Conservation (phyloP, 2,113 vertebrate species). For the Tupaia chinensis region DNA sequence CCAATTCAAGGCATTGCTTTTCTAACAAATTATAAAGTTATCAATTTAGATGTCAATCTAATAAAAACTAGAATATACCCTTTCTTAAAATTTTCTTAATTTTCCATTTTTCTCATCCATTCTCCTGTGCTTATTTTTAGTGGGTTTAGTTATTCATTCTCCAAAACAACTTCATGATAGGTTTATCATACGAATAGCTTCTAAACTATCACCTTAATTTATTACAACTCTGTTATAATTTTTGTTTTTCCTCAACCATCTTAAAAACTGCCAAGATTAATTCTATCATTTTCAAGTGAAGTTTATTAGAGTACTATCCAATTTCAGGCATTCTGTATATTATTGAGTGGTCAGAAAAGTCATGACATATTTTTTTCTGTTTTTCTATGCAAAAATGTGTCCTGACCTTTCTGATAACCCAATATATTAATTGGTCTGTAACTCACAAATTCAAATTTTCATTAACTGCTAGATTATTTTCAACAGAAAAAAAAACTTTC, state of each 20-base stretch:
- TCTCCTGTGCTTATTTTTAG: not conserved
- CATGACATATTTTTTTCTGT: no score
- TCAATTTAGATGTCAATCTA: not conserved
- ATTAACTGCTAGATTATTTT: constrained; percentile 10
- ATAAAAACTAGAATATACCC: not conserved
- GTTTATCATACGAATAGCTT: not conserved
- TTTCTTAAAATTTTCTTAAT: not conserved
- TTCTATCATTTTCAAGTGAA: not conserved
- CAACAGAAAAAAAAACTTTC: not conserved
- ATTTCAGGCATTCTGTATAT: not conserved
- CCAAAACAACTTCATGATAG: not conserved
- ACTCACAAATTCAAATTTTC: not conserved
- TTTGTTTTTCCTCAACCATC: constrained; percentile 3
- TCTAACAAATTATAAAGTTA: not conserved
- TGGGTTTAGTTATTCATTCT: not conserved
- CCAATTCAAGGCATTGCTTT: not conserved
- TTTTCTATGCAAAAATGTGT: no score
- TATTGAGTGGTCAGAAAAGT: not conserved
- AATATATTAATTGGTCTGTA: not conserved
- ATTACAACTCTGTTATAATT: not conserved
- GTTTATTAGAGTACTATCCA: not conserved
- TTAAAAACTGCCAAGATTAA: constrained; percentile 9
- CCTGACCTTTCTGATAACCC: no score
- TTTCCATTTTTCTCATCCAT: not conserved
- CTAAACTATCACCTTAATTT: constrained; percentile 21